Base-by-base conservation (phyloP, 2,113 vertebrate species). In the Thymallus thymallus region DNA sequence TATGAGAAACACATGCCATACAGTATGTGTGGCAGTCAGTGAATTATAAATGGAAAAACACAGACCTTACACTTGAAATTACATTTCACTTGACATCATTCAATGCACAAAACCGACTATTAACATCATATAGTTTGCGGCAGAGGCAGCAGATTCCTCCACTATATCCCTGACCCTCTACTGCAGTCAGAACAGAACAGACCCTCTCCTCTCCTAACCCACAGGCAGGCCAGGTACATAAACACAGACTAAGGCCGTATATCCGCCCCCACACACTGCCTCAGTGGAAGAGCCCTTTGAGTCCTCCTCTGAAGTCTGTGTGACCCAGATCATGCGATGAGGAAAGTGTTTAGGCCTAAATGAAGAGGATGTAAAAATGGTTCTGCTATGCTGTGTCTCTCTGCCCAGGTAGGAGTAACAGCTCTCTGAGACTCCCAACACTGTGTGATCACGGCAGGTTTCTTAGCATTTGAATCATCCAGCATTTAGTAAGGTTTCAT, bases 151-250 rank as follows among this genome's bases (percentile, higher is more conserved):
- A 64, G 12, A 64, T 29, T 63, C 61, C 61, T 26, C 13, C 16
- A 72, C 48, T 71, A 69, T 41, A 9, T 75, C 75, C 81, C 80
- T 78, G 63, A 20, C 51, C 51, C 4, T 55, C 16, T 55, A 55
- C 16, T 55, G 0, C 51, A 41, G 35, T 41, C 7, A 6, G 35
- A 41, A 41, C 35, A 41, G 35, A 41, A 41, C 35, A 41, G 35
- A 41, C 35, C 35, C 2, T 41, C 7, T 41, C 35, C 7, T 41
- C 35, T 41, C 9, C 35, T 41, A 41, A 41, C 35, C 35, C 35
- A 41, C 35, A 41, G 7, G 7, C 7, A 41, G 35, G 35, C 35
- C 35, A 41, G 35, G 35, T 35, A 35, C 35, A 35, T 9, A 35
- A 35, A 35, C 32, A 35, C 35, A 35, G 7, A 41, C 7, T 41